Percentiles rank a stretch among this genome's conserved stretches.
These are phyloP conservation scores for Zenarchopterus dispar DNA, from an alignment of 2,797 vertebrate genomes.

Conservation along the genomic window DNA sequence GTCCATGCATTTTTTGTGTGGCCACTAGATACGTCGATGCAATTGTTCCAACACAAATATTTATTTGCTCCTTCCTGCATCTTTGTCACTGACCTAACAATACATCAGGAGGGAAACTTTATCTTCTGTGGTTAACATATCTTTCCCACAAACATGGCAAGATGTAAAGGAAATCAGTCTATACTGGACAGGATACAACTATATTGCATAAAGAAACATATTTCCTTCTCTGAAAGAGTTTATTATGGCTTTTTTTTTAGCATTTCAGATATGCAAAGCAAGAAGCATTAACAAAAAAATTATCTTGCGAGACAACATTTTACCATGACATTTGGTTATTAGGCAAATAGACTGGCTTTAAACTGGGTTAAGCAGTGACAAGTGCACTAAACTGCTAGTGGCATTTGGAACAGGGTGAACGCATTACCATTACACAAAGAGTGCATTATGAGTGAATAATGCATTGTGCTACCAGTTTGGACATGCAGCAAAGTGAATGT, in stretches of 20 bases:
- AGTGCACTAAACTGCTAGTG: constrained; percentile 69
- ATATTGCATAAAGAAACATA: neutral
- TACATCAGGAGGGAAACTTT: constrained; percentile 61
- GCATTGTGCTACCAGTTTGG: constrained; percentile 87
- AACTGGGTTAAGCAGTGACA: constrained; percentile 70
- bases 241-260: neutral
- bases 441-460: constrained; percentile 92
- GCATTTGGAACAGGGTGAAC: constrained; percentile 72
- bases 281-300: constrained; percentile 8
- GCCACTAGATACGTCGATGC: constrained; percentile 57
- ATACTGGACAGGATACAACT: neutral
- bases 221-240: neutral
- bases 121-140: constrained; percentile 46
- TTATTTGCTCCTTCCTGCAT: constrained; percentile 52
- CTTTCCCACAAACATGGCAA: constrained; percentile 36
- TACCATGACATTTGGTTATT: constrained; percentile 38
- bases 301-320: constrained; percentile 42
- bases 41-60: constrained; percentile 47
- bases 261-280: neutral
- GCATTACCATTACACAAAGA: constrained; percentile 88
- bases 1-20: constrained; percentile 47
- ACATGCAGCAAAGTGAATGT: constrained; percentile 94
- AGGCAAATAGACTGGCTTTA: constrained; percentile 50
- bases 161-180: constrained; percentile 33
- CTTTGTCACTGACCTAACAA: constrained; percentile 52